phyloP scores from a whole-genome alignment of 2,797 vertebrate species.

The Poliocrania exsul region DNA sequence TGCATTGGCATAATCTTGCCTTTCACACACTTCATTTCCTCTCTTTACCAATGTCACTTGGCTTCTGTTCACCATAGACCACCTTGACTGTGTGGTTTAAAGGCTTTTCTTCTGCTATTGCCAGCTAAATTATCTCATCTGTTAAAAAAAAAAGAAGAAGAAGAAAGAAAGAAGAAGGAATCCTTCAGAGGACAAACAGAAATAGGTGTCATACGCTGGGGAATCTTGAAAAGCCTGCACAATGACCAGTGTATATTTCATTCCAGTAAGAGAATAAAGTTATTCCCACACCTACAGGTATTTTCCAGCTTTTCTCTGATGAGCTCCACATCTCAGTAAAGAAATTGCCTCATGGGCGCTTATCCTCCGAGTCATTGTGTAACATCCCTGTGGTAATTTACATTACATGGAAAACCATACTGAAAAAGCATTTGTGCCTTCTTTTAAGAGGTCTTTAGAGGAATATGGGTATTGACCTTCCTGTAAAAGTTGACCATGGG shows the following conservation, averaged over 20 bases:
- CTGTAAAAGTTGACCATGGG: slow-evolving; percentile 44
- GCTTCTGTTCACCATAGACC: not conserved
- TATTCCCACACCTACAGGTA: slow-evolving; percentile 27
- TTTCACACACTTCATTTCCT: not conserved
- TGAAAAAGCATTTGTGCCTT: slow-evolving; percentile 55
- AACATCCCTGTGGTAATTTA: slow-evolving; percentile 44
- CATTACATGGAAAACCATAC: slow-evolving; percentile 52
- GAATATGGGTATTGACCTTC: slow-evolving; percentile 51
- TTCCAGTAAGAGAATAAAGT: slow-evolving; percentile 1
- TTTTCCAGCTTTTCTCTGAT: slow-evolving; percentile 40
- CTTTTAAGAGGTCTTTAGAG: slow-evolving; percentile 46
- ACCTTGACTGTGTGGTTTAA: not conserved
- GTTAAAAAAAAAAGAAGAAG: not conserved
- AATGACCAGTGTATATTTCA: not conserved
- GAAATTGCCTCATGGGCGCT: not conserved
- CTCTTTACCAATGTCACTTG: not conserved
- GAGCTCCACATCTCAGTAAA: slow-evolving; percentile 30
- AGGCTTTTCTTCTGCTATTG: not conserved
- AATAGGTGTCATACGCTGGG: not conserved
- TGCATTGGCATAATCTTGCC: not conserved
- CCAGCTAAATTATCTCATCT: not conserved
- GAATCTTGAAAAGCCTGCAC: not conserved
- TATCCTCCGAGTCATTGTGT: not conserved
- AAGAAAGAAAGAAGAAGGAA: not conserved
- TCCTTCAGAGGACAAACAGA: not conserved